Evolutionary conservation across 2,888 invertebrate species (phyloP).

Genomic region (Hirtodrosophila duncani): DNA sequence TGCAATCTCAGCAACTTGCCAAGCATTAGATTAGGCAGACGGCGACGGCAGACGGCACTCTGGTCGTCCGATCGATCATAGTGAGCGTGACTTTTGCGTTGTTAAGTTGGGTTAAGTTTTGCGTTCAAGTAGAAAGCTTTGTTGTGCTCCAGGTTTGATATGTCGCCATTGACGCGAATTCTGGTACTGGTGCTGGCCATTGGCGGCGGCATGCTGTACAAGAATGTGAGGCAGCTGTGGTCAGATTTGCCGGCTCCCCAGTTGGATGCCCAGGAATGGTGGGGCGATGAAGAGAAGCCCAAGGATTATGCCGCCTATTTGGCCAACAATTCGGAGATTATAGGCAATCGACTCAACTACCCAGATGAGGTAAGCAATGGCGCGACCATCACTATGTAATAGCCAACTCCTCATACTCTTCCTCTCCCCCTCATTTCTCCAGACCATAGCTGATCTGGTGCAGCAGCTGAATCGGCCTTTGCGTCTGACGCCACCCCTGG

Average conservation of each 20-base stretch:
- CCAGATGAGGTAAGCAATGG: conserved; percentile 46
- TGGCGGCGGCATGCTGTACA: conserved; percentile 59
- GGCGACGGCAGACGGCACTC: too few relatives aligned
- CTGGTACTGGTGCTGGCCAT: conserved; percentile 62
- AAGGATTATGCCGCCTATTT: conserved; percentile 62
- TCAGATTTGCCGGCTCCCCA: conserved; percentile 52
- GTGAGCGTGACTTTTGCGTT: neutral
- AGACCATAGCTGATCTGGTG: conserved; percentile 82
- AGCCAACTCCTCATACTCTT: neutral
- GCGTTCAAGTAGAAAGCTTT: too few relatives aligned
- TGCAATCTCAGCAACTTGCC: neutral
- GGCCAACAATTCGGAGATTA: conserved; percentile 56
- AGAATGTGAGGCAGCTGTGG: conserved; percentile 44
- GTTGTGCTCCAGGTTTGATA: too few relatives aligned
- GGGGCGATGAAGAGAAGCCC: conserved; percentile 72
- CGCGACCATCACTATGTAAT: neutral
- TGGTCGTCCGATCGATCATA: too few relatives aligned
- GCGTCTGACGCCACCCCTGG: conserved; percentile 81
- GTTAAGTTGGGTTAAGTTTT: neutral
- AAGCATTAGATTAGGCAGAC: too few relatives aligned
- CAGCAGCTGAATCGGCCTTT: conserved; percentile 79
- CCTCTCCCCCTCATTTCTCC: neutral
- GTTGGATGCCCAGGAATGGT: conserved; percentile 68
- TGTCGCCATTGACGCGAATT: conserved; percentile 56
- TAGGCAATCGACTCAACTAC: conserved; percentile 56